These are phyloP conservation scores for Limnothrissa miodon DNA, from an alignment of 2,113 vertebrate genomes.

Conservation along the genomic window DNA sequence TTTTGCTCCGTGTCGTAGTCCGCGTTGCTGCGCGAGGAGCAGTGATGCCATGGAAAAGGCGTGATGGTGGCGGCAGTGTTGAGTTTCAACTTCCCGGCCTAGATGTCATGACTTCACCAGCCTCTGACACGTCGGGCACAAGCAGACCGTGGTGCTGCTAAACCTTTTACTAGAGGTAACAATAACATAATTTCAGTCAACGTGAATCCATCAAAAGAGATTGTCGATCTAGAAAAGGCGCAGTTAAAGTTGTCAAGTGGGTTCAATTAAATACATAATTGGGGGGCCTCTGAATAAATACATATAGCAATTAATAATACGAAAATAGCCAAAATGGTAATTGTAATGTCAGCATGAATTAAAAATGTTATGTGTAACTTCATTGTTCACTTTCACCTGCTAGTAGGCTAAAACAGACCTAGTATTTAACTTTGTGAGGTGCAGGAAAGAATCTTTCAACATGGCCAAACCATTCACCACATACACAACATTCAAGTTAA, in stretches of 20 bases:
- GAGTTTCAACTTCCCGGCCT: constrained; percentile 43
- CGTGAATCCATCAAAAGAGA: not conserved
- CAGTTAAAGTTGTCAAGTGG: constrained; percentile 1
- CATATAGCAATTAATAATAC: not conserved
- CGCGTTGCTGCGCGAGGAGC: constrained; percentile 31
- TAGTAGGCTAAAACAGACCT: not conserved
- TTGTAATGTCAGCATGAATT: not conserved
- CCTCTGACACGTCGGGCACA: not conserved
- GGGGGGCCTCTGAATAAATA: not conserved
- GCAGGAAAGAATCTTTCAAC: not conserved
- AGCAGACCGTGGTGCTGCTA: not conserved
- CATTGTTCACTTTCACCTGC: not conserved
- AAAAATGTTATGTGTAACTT: not conserved
- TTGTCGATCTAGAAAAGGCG: not conserved
- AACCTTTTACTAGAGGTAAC: not conserved
- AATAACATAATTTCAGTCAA: constrained; percentile 11
- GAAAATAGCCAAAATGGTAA: not conserved
- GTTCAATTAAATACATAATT: not conserved
- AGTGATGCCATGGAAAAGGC: constrained; percentile 56
- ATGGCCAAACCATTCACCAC: not conserved
- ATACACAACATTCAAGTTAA: not conserved
- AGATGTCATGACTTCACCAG: constrained; percentile 42
- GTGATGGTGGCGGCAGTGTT: constrained; percentile 43
- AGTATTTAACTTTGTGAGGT: not conserved
- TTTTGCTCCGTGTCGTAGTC: constrained; percentile 50